phyloP scores from a whole-genome alignment of 2,113 vertebrate genomes.

The Elachura formosa region DNA sequence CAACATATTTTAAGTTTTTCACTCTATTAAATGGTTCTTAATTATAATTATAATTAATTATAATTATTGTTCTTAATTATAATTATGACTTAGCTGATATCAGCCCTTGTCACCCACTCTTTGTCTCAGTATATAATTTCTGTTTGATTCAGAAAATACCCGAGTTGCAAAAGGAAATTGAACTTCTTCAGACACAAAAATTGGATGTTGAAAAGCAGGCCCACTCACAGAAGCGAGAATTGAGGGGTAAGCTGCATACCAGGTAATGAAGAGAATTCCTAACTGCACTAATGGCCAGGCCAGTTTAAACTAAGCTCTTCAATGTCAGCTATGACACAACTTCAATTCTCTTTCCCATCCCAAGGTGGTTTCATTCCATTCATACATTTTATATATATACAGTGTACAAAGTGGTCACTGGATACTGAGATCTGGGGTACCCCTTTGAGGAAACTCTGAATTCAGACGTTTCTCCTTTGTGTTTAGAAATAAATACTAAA shows the following conservation, averaged over 20 bases:
- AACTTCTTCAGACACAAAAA: constrained; percentile 82
- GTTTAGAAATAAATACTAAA: neutral
- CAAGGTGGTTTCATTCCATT: neutral
- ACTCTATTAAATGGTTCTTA: neutral
- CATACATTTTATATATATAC: neutral
- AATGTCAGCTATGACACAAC: neutral
- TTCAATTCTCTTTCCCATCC: neutral
- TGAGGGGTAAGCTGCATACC: constrained; percentile 75
- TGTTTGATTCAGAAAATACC: constrained; percentile 76
- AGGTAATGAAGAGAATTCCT: neutral
- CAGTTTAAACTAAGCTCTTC: neutral
- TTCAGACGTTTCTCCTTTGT: neutral
- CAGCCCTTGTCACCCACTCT: neutral
- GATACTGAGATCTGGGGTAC: neutral
- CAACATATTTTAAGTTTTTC: neutral
- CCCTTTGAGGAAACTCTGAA: neutral
- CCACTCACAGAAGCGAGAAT: constrained; percentile 81
- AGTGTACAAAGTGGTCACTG: neutral
- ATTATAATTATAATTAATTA: neutral
- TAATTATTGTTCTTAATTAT: neutral
- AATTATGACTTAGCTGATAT: neutral
- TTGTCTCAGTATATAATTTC: neutral
- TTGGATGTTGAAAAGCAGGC: constrained; percentile 80
- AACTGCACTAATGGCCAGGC: neutral
- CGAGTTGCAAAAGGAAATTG: constrained; percentile 87